Base-by-base conservation (phyloP, 2,888 invertebrate genomes). In the Conistra vaccinii region DNA sequence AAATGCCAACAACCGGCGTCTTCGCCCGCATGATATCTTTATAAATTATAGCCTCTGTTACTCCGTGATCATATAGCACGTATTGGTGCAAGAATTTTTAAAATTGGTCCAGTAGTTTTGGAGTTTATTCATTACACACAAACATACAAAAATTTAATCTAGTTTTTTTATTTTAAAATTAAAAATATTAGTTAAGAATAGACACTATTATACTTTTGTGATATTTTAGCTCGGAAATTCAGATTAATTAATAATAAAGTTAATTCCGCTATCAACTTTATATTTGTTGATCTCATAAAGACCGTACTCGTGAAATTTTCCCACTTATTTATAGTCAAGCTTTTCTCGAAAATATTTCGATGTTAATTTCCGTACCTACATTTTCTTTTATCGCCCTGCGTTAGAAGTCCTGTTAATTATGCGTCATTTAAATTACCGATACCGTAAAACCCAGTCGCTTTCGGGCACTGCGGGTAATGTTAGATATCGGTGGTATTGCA, bases 381-480 rank as follows among this genome's bases (percentile, higher is more conserved):
- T 70, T 75, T 67, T 70, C 66, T 67, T 84, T 74, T 66, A 80
- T 71, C 65, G 17, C 29, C 29, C 67, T 61, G 42, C 57, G 12
- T 76, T 71, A 58, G 70, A 84, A 72, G 72, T 67, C 32, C 53
- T 72, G 81, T 70, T 84, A 82, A 82, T 81, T 82, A 82, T 82
- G 81, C 81, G 55, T 63, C 76, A 81, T 82, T 82, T 82, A 82
- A 82, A 81, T 84, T 82, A 72, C 71, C 76, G 76, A 76, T 82
- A 69, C 66, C 82, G 81, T 82, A 81, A 82, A 81, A 81, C 69
- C 76, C 82, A 81, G 71, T 66, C 63, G 68, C 69, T 73, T 85
- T 85, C 9, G 55, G 72, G 73, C 53, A 61, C 76, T 83, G 76
- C 51, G 65, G 57, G 26, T 83, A 83, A 84, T 84, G 75, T 73